These are phyloP conservation scores for Dusona sp. DNA, from an alignment of 2,888 invertebrate species.

Conservation along the genomic window DNA sequence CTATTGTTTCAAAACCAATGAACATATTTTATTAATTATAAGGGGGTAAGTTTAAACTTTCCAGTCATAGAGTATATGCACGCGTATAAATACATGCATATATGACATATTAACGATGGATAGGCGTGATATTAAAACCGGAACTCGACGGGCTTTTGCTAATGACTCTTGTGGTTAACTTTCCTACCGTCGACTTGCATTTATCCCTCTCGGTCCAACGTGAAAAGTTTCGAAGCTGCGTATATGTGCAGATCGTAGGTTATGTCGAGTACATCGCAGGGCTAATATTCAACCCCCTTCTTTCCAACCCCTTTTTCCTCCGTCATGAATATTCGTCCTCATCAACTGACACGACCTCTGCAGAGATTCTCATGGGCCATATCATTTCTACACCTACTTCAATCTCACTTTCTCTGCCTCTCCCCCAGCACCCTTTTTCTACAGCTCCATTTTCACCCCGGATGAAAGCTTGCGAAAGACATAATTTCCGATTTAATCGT, in stretches of 20 bases:
- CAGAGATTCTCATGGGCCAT: constrained; percentile 45
- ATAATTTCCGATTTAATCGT: constrained; percentile 19
- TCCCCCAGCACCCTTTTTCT: background rate
- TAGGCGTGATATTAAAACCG: constrained; percentile 62
- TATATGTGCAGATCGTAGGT: background rate
- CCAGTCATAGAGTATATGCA: background rate
- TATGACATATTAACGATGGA: constrained; percentile 24
- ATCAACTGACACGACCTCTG: constrained; percentile 48
- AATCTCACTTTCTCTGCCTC: background rate
- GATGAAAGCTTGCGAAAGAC: background rate
- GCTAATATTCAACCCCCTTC: constrained; percentile 13
- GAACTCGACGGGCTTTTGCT: constrained; percentile 56
- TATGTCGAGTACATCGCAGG: constrained; percentile 3
- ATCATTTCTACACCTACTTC: constrained; percentile 39
- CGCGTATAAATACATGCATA: background rate
- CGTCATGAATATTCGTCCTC: constrained; percentile 60
- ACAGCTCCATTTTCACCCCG: constrained; percentile 9
- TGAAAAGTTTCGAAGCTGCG: constrained; percentile 47
- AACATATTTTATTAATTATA: background rate
- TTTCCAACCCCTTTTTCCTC: constrained; percentile 16
- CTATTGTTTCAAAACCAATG: background rate
- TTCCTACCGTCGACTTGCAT: constrained; percentile 37
- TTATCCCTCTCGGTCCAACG: constrained; percentile 1
- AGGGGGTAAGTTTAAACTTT: background rate
- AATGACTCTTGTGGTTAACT: constrained; percentile 64